Evolutionary conservation across 2,797 vertebrate genomes (phyloP), one percentile per base, ranked within the genome.

Genomic region (Apodemus agrarius): DNA sequence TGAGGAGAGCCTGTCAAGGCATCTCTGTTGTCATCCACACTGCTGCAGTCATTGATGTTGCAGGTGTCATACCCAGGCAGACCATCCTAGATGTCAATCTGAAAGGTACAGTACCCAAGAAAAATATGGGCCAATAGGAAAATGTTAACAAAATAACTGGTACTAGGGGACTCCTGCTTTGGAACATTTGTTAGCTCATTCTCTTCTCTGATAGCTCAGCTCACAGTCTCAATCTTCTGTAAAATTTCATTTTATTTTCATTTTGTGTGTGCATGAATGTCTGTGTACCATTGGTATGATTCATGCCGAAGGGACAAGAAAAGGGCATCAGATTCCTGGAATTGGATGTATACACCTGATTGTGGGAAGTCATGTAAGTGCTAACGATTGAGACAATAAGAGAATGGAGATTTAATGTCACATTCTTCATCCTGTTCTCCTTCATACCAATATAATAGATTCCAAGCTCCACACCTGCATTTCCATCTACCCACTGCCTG

Each of bases 81-180:
- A 98, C 99, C 96, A 93, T 99, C 0, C 98, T 99, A 69, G 98
- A 98, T 0, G 98, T 99, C 97, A 99, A 99, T 1, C 98, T 99
- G 29, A 99, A 98, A 98, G 99, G 99, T 99, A 92, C 93, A 37
- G 69, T 34, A 12, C 10, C 76, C 1, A 9, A 14, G 83, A 74
- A 75, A 21, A 24, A 22, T 16, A 9, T 34, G 2, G n/a, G 24
- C 81, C 52, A 7, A 21, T 52, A 43, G 26, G 21, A 29, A 46
- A 29, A 46, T 69, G 49, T 79, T 63, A 83, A 12, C 14, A 29
- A 4, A 10, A 43, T n/a, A 17, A 46, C 2, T 17, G 49, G 63
- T 24, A n/a, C 17, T 2, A 10, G 17, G 40, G 37, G 16, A 8
- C 0, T 13, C 54, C 26, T 14, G 17, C 2, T 54, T 4, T 17